Conservation (phyloP, 2,797 vertebrate species). For the Gorsachius magnificus region DNA sequence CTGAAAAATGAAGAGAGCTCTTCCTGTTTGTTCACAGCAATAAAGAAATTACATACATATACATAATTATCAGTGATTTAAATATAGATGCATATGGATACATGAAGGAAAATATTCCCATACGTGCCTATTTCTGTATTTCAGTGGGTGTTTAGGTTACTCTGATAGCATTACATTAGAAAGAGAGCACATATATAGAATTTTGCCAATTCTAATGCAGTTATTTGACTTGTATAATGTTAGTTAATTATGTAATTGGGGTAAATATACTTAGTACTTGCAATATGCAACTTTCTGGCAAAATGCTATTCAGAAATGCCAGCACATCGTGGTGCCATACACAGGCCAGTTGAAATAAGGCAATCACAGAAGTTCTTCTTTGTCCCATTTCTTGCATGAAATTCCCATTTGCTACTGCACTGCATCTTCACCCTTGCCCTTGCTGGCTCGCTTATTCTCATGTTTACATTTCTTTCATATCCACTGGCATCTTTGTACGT, state of each 20-base stretch:
- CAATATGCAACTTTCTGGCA: not conserved
- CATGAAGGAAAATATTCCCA: slow-evolving; percentile 7
- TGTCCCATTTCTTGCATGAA: not conserved
- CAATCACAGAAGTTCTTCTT: not conserved
- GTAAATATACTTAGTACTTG: slow-evolving; percentile 43
- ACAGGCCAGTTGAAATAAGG: not conserved
- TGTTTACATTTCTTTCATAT: not conserved
- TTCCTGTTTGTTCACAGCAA: slow-evolving; percentile 50
- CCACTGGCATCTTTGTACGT: not conserved
- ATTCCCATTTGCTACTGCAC: not conserved
- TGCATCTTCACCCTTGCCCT: not conserved
- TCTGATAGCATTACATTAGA: slow-evolving; percentile 22
- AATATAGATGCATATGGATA: slow-evolving; percentile 40
- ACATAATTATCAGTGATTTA: slow-evolving; percentile 21
- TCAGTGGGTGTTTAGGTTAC: slow-evolving; percentile 37
- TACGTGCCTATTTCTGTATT: slow-evolving; percentile 43
- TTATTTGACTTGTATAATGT: slow-evolving; percentile 51
- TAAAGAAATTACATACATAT: slow-evolving; percentile 3
- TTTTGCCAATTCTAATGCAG: slow-evolving; percentile 48
- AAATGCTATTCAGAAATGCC: not conserved
- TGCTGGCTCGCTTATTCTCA: not conserved
- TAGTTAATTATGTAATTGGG: slow-evolving; percentile 31
- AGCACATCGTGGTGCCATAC: not conserved
- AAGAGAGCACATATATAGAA: slow-evolving; percentile 21
- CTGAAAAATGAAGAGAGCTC: slow-evolving; percentile 3